Evolutionary conservation across 2,113 vertebrate genomes (phyloP).

Genomic region (Scomber japonicus): DNA sequence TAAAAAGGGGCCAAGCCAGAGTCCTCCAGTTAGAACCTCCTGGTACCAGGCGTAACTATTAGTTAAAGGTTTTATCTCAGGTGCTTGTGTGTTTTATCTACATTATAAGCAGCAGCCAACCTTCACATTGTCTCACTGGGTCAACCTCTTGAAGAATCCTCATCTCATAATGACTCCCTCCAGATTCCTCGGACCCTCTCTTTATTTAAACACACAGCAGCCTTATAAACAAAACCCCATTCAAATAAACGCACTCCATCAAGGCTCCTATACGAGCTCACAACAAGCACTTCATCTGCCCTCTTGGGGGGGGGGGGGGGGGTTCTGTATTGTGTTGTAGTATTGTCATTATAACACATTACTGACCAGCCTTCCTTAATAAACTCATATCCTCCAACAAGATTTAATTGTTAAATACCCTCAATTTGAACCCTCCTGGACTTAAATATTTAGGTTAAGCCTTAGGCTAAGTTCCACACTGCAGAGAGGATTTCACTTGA

Average conservation of each 20-base stretch:
- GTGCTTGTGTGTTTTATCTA: too few species aligned
- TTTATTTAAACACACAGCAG: background rate
- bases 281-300: background rate
- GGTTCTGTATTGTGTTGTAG: background rate
- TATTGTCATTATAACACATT: conserved; percentile 34
- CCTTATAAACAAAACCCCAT: conserved; percentile 3
- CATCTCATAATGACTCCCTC: background rate
- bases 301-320: background rate
- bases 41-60: too few species aligned
- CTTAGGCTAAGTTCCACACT: background rate
- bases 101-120: too few species aligned
- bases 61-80: too few species aligned
- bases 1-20: too few species aligned
- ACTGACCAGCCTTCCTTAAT: conserved; percentile 18
- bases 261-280: background rate
- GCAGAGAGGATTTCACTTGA: conserved; percentile 27
- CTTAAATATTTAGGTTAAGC: conserved; percentile 47
- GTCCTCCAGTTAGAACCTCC: too few species aligned
- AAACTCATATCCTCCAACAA: conserved; percentile 8
- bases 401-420: conserved; percentile 6
- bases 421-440: conserved; percentile 28
- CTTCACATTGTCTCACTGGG: too few species aligned
- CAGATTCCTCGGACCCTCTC: background rate
- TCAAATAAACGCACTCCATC: background rate
- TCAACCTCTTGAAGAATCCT: background rate